These are phyloP conservation scores for Lacanobia oleracea DNA, from an alignment of 2,888 invertebrate species.

Conservation along the genomic window DNA sequence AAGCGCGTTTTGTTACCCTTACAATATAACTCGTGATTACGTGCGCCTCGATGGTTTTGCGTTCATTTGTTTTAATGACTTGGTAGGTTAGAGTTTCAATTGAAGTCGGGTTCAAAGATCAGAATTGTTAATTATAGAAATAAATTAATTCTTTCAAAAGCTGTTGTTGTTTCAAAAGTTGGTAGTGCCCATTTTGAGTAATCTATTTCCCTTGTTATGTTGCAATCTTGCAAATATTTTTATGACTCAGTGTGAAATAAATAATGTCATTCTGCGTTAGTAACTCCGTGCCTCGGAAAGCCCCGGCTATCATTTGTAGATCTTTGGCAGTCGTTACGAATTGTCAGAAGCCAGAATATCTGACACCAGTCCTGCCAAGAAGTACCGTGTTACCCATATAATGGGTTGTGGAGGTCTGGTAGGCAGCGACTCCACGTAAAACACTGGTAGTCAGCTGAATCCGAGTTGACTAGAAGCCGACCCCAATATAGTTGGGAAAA, in stretches of 20 bases:
- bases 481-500: no score
- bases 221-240: neutral
- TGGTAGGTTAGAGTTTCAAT: conserved; percentile 60
- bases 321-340: no score
- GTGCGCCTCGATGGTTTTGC: conserved; percentile 61
- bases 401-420: no score
- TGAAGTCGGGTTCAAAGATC: conserved; percentile 60
- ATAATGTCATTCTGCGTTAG: neutral
- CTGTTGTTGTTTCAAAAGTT: conserved; percentile 29
- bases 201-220: conserved; percentile 26
- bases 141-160: conserved; percentile 49
- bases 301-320: no score
- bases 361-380: no score
- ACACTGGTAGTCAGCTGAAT: no score
- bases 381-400: no score
- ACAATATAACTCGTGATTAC: conserved; percentile 66
- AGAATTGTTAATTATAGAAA: conserved; percentile 53
- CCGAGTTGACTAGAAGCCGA: no score
- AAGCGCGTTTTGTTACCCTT: conserved; percentile 61
- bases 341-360: no score
- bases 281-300: no score
- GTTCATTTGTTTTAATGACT: conserved; percentile 68
- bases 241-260: neutral
- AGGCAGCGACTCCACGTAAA: no score
- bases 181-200: conserved; percentile 11